Base-by-base conservation (phyloP, 2,888 invertebrate genomes). In the Omphaloscelis lunosa region DNA sequence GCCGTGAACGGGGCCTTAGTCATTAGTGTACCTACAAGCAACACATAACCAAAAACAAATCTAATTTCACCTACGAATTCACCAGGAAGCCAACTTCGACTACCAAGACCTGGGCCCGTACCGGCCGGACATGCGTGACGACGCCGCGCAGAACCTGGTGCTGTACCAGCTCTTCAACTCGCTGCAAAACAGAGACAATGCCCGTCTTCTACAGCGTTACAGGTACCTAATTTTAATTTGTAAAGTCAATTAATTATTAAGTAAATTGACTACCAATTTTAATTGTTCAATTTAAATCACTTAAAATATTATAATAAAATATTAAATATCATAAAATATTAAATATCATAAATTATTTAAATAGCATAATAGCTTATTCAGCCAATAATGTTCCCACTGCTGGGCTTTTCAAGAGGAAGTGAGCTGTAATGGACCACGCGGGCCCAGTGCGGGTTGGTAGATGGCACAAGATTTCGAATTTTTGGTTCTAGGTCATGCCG, bases 131-230 rank as follows among this genome's bases (percentile, higher is more conserved):
- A 72, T 41, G 58, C 69, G 53, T 20, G 74, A 72, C 4, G 68
- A 69, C 5, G 78, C 56, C 4, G 41, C 65, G 39, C 85, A 79
- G 39, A 82, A 76, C n/a, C 53, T 89, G 66, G 48, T 90, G 70
- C 66, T 90, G 59, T 83, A 78, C 77, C 84, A 84, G 75, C 82
- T 90, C 69, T 69, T 91, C 45, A 84, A 72, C 23, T 79, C 85
- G 9, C 62, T 88, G 72, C 72, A 82, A 66, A 70, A 72, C 61
- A 63, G 77, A 80, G 72, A 73, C 65, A 69, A 79, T 66, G 27
- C 83, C 69, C 39, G 69, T 62, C 8, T 34, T 77, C 69, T 75
- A 77, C 75, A 83, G 89, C 79, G 62, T 8, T 71, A 71, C 51
- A 71, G 51, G 67, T 77, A 51, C 59, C 2, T 63, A 51, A 45